phyloP scores from a whole-genome alignment of 2,797 vertebrate species.

The Acanthurus leucopareius region DNA sequence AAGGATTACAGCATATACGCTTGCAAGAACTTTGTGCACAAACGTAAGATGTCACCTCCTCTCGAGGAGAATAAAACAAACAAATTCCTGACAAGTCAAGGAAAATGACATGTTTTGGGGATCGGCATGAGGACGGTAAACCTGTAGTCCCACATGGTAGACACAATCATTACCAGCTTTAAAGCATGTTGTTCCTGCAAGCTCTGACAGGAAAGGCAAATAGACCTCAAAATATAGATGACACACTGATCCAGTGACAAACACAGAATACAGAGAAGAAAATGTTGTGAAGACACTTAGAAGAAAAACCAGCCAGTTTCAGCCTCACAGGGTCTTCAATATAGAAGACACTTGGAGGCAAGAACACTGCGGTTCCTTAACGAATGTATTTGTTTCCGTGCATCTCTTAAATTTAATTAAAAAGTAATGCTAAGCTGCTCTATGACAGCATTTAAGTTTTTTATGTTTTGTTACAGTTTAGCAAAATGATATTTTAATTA shows the following conservation, averaged over 20 bases:
- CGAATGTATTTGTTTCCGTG: too few species aligned
- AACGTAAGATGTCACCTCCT: background rate
- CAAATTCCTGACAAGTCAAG: background rate
- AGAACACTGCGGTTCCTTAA: background rate
- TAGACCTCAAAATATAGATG: conserved; percentile 4
- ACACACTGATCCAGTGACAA: conserved; percentile 19
- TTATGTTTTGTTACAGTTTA: too few species aligned
- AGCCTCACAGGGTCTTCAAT: background rate
- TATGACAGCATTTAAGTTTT: too few species aligned
- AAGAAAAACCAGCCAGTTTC: background rate
- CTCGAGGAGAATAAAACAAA: background rate
- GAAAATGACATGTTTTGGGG: conserved; percentile 33
- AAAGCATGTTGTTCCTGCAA: conserved; percentile 31
- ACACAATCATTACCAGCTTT: conserved; percentile 46
- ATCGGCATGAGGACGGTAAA: conserved; percentile 30
- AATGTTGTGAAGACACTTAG: background rate
- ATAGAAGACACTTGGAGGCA: background rate
- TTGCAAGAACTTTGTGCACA: too few species aligned
- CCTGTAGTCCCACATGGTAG: background rate
- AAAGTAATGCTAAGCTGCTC: too few species aligned
- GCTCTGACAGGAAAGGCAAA: conserved; percentile 42
- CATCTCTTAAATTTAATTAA: too few species aligned
- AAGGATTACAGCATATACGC: too few species aligned
- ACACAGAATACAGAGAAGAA: background rate
- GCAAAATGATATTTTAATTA: too few species aligned